These are phyloP conservation scores for Pangasianodon hypophthalmus DNA, from an alignment of 2,113 vertebrate genomes.

Conservation along the genomic window DNA sequence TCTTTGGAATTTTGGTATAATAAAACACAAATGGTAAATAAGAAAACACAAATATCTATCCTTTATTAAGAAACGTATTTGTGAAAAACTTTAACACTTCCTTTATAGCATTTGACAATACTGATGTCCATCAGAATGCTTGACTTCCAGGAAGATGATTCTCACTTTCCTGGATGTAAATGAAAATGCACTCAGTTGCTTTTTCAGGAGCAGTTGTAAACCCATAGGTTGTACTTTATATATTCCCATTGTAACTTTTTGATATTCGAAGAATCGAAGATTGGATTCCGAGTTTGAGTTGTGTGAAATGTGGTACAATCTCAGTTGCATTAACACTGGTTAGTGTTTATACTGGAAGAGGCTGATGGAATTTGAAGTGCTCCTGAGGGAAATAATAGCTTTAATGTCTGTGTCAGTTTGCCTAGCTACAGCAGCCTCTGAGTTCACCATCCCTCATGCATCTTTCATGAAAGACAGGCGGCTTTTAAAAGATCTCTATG, in stretches of 20 bases:
- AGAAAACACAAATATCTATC: not conserved
- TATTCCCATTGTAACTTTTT: not conserved
- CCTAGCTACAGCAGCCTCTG: constrained; percentile 10
- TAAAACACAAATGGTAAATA: not conserved
- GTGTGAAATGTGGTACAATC: constrained; percentile 2
- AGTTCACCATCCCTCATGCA: constrained; percentile 43
- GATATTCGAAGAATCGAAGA: not conserved
- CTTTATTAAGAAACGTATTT: not conserved
- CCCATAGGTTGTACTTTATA: not conserved
- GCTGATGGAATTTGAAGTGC: constrained; percentile 37
- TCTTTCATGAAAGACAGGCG: constrained; percentile 43
- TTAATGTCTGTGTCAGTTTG: constrained; percentile 53
- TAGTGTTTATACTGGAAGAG: constrained; percentile 10
- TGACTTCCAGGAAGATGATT: constrained; percentile 31
- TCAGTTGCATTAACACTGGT: not conserved
- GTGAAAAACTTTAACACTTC: not conserved
- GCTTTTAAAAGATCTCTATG: constrained; percentile 11
- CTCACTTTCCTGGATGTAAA: constrained; percentile 1
- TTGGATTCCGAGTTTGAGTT: not conserved
- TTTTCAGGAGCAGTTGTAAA: not conserved
- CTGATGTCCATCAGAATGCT: constrained; percentile 12
- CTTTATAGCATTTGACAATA: not conserved
- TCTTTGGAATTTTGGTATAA: not conserved
- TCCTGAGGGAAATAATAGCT: constrained; percentile 48
- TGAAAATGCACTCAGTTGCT: not conserved